phyloP scores from a whole-genome alignment of 2,888 invertebrate genomes.

The Pyrrhosoma nymphula region DNA sequence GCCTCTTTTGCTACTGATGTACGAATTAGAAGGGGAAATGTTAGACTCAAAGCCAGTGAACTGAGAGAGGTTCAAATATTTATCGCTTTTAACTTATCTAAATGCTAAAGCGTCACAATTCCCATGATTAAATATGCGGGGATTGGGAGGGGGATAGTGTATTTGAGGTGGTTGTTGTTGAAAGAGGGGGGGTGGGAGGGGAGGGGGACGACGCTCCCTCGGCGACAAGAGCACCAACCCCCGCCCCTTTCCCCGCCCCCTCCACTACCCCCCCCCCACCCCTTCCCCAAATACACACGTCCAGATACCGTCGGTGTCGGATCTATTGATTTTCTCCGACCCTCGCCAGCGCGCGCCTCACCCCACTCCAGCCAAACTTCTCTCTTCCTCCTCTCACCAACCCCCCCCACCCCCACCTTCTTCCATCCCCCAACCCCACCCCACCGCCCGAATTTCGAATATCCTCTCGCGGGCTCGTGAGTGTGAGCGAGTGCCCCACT shows the following conservation, averaged over 20 bases:
- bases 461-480: background rate
- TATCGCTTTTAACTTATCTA: background rate
- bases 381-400: background rate
- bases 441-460: background rate
- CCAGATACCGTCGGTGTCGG: slow-evolving; percentile 28
- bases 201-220: background rate
- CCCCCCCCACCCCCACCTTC: background rate
- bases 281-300: slow-evolving; percentile 4
- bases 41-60: background rate
- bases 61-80: background rate
- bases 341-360: background rate
- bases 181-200: background rate
- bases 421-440: background rate
- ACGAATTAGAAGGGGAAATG: background rate
- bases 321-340: slow-evolving; percentile 32
- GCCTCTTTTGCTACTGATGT: background rate
- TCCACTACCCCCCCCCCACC: background rate
- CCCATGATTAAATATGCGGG: background rate
- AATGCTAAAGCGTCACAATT: background rate
- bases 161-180: background rate
- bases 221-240: background rate
- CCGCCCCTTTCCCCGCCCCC: too few species aligned
- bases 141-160: background rate
- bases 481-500: background rate
- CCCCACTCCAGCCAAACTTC: background rate